These are phyloP conservation scores for Beaufortia kweichowensis DNA, from an alignment of 2,113 vertebrate species.

Conservation along the genomic window DNA sequence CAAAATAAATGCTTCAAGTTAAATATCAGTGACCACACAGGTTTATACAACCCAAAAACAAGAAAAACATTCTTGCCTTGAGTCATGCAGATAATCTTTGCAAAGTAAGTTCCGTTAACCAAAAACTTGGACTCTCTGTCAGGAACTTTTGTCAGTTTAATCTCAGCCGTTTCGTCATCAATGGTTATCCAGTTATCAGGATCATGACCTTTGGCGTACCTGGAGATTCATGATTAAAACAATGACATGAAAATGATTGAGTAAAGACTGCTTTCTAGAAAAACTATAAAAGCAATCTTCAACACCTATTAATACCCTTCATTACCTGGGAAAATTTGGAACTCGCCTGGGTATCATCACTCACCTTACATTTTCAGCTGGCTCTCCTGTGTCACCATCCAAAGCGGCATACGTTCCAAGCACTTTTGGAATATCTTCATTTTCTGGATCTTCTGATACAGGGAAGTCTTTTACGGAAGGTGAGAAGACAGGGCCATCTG, in stretches of 20 bases:
- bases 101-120: constrained; percentile 79
- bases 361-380: constrained; percentile 82
- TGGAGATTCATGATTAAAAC: constrained; percentile 53
- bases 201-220: constrained; percentile 85
- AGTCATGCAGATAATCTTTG: constrained; percentile 81
- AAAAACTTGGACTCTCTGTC: constrained; percentile 79
- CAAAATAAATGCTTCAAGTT: too few relatives aligned
- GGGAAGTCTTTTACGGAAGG: constrained; percentile 69
- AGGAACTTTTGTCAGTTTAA: constrained; percentile 81
- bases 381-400: constrained; percentile 81
- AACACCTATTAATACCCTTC: not conserved
- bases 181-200: constrained; percentile 84
- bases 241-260: not conserved
- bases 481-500: constrained; percentile 78
- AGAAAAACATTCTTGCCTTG: constrained; percentile 73
- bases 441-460: constrained; percentile 68
- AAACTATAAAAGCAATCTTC: too few relatives aligned
- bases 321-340: not conserved
- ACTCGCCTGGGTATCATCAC: constrained; percentile 28
- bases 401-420: constrained; percentile 76
- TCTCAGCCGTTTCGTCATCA: constrained; percentile 82
- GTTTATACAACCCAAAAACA: too few relatives aligned
- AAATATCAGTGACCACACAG: too few relatives aligned
- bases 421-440: constrained; percentile 58
- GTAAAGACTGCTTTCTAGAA: not conserved